Base-by-base conservation (phyloP, 30 jellyfish, hydroid and myxozoan genomes). In the Mastigias papua region DNA sequence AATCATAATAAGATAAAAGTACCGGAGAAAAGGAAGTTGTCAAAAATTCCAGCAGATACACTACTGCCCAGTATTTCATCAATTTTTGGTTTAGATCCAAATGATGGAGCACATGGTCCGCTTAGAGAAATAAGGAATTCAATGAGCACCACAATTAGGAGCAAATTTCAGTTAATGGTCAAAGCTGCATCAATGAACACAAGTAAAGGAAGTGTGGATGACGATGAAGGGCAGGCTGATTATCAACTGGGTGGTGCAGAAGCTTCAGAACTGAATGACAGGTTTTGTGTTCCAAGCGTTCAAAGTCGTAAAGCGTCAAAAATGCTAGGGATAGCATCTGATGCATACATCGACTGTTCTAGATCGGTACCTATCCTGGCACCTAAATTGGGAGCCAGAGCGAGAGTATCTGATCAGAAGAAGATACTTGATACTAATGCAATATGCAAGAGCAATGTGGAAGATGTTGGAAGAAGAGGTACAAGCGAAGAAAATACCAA, bases 41-140 rank as follows among this genome's bases (percentile, higher is more conserved):
- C 84, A 1, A 49, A 31, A 32, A 29, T 42, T 1, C 81, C 80
- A 3, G 48, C 49, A 20, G 82, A 48, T 5, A 22, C 70, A 35
- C 23, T 85, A 20, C 42, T 85, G 37, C 88, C 94, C 22, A 85
- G 62, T 60, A 57, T 85, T 3, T 65, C 78, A 7, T 72, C 94
- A 0, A 34, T 85, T 13, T 72, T 85, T 66, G 69, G 71, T 9
- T 26, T 80, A 20, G 28, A 48, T 11, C 73, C 78, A 20, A 73
- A 25, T 46, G 88, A 65, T 3, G 64, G 58, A 37, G 42, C 82
- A 48, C 74, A 49, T 23, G 61, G 74, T 29, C 42, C 90, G 2
- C 19, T 80, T 0, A 65, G n/a, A 19, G 84, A 42, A 1, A 62
- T 82, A 29, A 82, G 54, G 29, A 83, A 85, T 21, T 26, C 73